A percentile compares a stretch with the other conserved stretches of the same genome.
These are phyloP conservation scores for Ephestia elutella DNA, from an alignment of 1,140 invertebrate species.

Conservation along the genomic window DNA sequence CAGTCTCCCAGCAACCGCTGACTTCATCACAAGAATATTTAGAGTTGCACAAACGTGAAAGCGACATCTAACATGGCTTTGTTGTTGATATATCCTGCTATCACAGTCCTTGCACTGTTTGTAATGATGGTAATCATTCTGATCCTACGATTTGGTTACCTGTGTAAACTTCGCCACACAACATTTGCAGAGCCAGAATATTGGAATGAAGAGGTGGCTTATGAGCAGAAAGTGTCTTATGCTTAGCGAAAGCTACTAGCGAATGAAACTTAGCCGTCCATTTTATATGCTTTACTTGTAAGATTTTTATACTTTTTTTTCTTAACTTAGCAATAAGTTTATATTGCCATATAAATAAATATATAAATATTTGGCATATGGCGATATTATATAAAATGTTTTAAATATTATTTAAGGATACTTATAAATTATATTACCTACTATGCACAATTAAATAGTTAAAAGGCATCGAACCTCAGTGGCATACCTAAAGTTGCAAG, in stretches of 20 bases:
- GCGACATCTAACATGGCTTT: constrained; percentile 87
- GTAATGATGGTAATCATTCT: constrained; percentile 83
- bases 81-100: constrained; percentile 83
- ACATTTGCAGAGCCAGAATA: constrained; percentile 67
- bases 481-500: too few relatives aligned
- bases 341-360: too few relatives aligned
- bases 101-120: constrained; percentile 81
- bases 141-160: constrained; percentile 81
- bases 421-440: too few relatives aligned
- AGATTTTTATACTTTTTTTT: neutral
- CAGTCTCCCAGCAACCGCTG: constrained; percentile 53
- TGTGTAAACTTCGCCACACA: constrained; percentile 80
- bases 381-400: too few relatives aligned
- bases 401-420: too few relatives aligned
- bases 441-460: too few relatives aligned
- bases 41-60: constrained; percentile 86
- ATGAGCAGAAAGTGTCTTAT: constrained; percentile 65
- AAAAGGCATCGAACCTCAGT: too few relatives aligned
- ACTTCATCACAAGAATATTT: constrained; percentile 78
- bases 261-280: neutral
- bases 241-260: constrained; percentile 26
- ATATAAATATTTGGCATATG: too few relatives aligned
- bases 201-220: constrained; percentile 56
- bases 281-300: neutral
- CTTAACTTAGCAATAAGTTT: too few relatives aligned